A percentile compares a stretch with the other conserved stretches of the same genome.
Conservation (phyloP, 2,113 vertebrate genomes). For the Symphodus melops region DNA sequence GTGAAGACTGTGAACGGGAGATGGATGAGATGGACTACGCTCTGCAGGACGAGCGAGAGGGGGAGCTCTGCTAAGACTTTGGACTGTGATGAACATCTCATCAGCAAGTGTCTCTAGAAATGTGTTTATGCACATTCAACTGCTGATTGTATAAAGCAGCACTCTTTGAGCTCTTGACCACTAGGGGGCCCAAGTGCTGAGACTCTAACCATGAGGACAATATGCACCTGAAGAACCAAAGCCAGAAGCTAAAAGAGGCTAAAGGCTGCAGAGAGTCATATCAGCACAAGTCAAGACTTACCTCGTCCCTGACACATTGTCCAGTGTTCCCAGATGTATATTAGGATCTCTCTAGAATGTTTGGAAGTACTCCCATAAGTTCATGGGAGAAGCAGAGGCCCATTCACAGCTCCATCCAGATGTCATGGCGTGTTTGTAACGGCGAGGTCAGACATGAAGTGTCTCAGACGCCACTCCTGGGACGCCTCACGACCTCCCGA, state of each 20-base stretch:
- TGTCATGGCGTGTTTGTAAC: too few species aligned
- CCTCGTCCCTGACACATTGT: not conserved
- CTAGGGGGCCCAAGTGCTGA: too few species aligned
- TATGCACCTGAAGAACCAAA: not conserved
- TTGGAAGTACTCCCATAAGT: too few species aligned
- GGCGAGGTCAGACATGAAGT: too few species aligned
- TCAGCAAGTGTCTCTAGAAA: too few species aligned
- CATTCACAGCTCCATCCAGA: too few species aligned
- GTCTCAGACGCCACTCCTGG: too few species aligned
- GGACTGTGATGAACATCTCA: not conserved
- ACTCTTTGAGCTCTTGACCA: not conserved
- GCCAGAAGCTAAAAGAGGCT: not conserved
- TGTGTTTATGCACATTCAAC: not conserved
- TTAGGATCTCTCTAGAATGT: too few species aligned
- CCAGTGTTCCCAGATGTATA: not conserved
- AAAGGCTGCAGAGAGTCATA: not conserved
- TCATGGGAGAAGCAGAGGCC: too few species aligned
- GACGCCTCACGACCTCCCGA: too few species aligned
- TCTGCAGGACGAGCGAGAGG: slow-evolving; percentile 68
- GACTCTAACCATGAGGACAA: too few species aligned
- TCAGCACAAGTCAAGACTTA: not conserved
- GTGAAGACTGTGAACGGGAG: slow-evolving; percentile 81
- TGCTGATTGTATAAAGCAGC: too few species aligned
- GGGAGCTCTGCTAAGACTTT: slow-evolving; percentile 70
- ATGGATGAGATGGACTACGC: slow-evolving; percentile 76